Percentiles rank a stretch among this genome's conserved stretches.
Conservation (phyloP, 2,888 invertebrate genomes). For the Sinopyrophorus schimmeli region DNA sequence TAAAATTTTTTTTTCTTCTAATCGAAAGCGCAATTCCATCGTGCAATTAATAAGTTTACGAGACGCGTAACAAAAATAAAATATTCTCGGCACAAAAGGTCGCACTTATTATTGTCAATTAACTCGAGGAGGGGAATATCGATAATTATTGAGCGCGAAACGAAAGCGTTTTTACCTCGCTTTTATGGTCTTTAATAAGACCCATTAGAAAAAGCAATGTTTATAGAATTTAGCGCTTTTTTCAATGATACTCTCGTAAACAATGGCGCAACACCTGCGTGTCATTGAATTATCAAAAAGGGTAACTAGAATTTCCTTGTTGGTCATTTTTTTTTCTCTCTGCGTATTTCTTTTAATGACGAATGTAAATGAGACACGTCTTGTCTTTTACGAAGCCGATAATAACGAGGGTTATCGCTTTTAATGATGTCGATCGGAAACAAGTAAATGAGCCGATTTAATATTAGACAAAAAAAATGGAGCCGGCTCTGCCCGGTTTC, state of each 20-base stretch:
- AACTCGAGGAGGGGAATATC: too few relatives aligned
- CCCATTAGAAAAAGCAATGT: slow-evolving; percentile 26
- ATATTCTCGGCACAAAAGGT: too few relatives aligned
- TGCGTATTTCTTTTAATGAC: slow-evolving; percentile 16
- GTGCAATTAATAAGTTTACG: too few relatives aligned
- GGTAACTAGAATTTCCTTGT: slow-evolving; percentile 15
- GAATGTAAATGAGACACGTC: slow-evolving; percentile 19
- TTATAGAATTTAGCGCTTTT: slow-evolving; percentile 36
- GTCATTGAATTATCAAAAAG: slow-evolving; percentile 29
- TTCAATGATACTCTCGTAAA: slow-evolving; percentile 38
- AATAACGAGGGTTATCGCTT: slow-evolving; percentile 13
- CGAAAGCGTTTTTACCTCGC: slow-evolving; percentile 28
- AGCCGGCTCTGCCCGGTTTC: slow-evolving; percentile 14
- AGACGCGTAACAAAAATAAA: too few relatives aligned
- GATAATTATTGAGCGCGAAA: too few relatives aligned
- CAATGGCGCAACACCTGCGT: slow-evolving; percentile 40
- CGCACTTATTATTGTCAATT: too few relatives aligned
- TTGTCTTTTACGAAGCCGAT: slow-evolving; percentile 2
- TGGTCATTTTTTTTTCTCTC: slow-evolving; percentile 7
- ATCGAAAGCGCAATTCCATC: too few relatives aligned
- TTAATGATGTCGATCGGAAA: slow-evolving; percentile 17
- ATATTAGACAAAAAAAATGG: slow-evolving; percentile 19
- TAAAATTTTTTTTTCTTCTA: too few relatives aligned
- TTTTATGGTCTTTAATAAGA: slow-evolving; percentile 34
- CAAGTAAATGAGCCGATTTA: slow-evolving; percentile 23